Evolutionary conservation across 2,113 vertebrate genomes (phyloP).

Genomic region (Hymenochirus boettgeri): DNA sequence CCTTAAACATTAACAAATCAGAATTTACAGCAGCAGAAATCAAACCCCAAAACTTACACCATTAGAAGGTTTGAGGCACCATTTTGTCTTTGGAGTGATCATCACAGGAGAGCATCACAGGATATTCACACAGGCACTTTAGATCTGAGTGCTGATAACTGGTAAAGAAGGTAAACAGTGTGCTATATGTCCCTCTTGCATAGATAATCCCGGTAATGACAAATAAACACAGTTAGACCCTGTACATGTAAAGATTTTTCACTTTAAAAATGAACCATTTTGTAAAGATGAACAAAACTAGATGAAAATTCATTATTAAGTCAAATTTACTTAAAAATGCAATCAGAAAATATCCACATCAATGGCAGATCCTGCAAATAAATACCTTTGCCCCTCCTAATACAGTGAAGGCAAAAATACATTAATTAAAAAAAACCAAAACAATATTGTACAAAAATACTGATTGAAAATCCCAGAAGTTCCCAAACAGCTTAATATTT

Average conservation of each 20-base stretch:
- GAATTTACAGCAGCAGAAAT: slow-evolving; percentile 2
- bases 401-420: slow-evolving; percentile 35
- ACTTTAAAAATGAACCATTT: neutral
- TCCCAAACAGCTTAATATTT: slow-evolving; percentile 10
- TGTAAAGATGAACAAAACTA: neutral
- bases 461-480: slow-evolving; percentile 40
- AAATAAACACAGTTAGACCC: too few species aligned
- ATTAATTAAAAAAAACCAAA: slow-evolving; percentile 31
- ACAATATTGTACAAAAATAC: slow-evolving; percentile 38
- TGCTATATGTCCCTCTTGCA: neutral
- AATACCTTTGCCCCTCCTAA: slow-evolving; percentile 41
- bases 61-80: neutral
- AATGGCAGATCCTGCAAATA: slow-evolving; percentile 46
- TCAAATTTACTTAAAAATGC: slow-evolving; percentile 39
- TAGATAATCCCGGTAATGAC: neutral
- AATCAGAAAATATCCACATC: slow-evolving; percentile 39
- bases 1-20: neutral
- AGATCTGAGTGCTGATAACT: slow-evolving; percentile 3
- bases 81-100: slow-evolving; percentile 11
- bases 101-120: neutral
- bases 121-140: slow-evolving; percentile 33
- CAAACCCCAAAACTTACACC: neutral
- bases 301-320: slow-evolving; percentile 3
- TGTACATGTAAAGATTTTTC: neutral
- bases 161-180: too few species aligned